phyloP scores from a whole-genome alignment of 1,140 invertebrate genomes.

The Drosophila watanabei region DNA sequence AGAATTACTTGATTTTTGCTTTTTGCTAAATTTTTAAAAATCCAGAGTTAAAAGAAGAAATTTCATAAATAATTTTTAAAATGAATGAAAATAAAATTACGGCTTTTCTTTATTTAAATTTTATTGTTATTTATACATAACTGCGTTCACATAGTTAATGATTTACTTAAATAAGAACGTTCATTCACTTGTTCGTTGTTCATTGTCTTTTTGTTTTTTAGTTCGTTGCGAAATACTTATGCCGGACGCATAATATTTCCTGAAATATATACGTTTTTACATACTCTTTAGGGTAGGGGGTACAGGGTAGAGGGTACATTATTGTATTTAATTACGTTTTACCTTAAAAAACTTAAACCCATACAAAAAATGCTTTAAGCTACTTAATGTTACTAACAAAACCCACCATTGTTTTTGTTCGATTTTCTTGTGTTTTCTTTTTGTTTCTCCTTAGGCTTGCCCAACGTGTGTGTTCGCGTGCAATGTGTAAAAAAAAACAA shows the following conservation, averaged over 20 bases:
- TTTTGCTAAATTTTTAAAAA: no score
- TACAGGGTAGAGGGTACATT: conserved; percentile 51
- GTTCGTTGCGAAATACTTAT: conserved; percentile 64
- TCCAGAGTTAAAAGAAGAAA: no score
- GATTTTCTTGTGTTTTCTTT: conserved; percentile 47
- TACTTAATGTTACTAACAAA: conserved; percentile 76
- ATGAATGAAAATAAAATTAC: neutral
- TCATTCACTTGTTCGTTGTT: conserved; percentile 58
- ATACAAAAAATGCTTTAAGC: conserved; percentile 80
- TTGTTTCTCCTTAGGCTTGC: conserved; percentile 42
- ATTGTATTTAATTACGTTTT: conserved; percentile 79
- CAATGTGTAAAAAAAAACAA: conserved; percentile 76
- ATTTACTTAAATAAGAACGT: conserved; percentile 63
- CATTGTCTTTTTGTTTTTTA: conserved; percentile 40
- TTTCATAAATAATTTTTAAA: no score
- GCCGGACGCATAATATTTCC: conserved; percentile 55
- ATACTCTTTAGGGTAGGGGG: conserved; percentile 53
- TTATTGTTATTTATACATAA: conserved; percentile 69
- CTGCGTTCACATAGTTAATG: conserved; percentile 61
- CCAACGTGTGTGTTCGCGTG: conserved; percentile 56
- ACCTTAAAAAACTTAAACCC: conserved; percentile 83
- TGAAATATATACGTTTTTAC: conserved; percentile 31
- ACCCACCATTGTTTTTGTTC: conserved; percentile 71
- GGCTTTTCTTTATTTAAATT: conserved; percentile 57
- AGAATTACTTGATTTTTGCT: no score